A percentile compares a stretch with the other conserved stretches of the same genome.
Evolutionary conservation across 2,888 invertebrate species (phyloP).

Genomic region (Drosophila paracracens): DNA sequence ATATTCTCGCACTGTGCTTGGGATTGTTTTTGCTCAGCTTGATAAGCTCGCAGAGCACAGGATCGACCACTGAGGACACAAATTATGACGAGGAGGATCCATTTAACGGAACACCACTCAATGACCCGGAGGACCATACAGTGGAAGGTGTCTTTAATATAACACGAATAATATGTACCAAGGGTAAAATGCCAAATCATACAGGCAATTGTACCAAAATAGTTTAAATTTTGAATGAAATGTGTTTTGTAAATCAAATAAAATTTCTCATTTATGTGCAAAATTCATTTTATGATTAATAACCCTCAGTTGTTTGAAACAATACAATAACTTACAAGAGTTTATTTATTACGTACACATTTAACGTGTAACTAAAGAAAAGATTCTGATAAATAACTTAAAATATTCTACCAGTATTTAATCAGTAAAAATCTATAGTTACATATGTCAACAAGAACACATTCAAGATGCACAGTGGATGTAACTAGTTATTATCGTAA

Average conservation of each 20-base stretch:
- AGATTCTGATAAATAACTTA: background rate
- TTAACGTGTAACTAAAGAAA: background rate
- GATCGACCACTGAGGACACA: background rate
- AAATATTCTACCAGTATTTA: background rate
- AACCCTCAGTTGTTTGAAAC: background rate
- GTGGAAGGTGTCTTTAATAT: no score
- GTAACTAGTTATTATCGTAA: background rate
- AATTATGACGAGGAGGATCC: no score
- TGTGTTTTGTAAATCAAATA: slow-evolving; percentile 4
- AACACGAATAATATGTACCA: no score
- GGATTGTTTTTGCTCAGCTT: slow-evolving; percentile 29
- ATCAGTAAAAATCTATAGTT: background rate
- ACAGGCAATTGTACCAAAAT: no score
- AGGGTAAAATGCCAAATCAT: no score
- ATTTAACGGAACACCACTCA: no score
- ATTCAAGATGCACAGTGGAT: background rate
- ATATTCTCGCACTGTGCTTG: slow-evolving; percentile 9
- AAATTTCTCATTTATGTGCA: background rate
- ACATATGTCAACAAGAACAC: background rate
- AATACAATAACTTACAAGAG: background rate
- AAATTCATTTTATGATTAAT: slow-evolving; percentile 11
- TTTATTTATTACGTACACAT: slow-evolving; percentile 10
- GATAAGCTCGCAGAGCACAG: background rate
- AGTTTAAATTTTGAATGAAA: background rate
- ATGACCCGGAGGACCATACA: no score